These are phyloP conservation scores for Cataglyphis rosenhaueri DNA, from an alignment of 2,888 invertebrate species.

Conservation along the genomic window DNA sequence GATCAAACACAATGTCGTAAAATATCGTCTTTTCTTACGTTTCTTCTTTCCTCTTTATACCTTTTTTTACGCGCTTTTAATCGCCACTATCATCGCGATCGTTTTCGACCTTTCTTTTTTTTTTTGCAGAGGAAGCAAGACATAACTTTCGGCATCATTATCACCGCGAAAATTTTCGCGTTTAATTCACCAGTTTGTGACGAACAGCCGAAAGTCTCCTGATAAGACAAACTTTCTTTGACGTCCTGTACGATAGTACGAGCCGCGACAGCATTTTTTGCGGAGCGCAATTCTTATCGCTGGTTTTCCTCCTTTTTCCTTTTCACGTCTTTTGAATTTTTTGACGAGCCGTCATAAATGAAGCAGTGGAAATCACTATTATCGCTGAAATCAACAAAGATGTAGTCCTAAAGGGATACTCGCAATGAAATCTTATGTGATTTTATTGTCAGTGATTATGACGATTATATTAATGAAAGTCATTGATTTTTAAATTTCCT, in stretches of 20 bases:
- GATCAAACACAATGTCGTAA: neutral
- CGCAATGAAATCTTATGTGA: neutral
- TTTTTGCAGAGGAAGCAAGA: neutral
- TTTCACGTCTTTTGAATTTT: conserved; percentile 2
- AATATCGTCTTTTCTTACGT: neutral
- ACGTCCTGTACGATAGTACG: conserved; percentile 80
- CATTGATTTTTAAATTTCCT: neutral
- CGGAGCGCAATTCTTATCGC: conserved; percentile 46
- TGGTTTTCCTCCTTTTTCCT: neutral
- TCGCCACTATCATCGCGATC: neutral
- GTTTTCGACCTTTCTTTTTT: conserved; percentile 9
- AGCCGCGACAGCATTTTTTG: conserved; percentile 59
- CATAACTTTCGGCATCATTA: conserved; percentile 45
- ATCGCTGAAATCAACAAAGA: neutral
- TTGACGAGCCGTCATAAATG: neutral
- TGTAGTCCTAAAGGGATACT: neutral
- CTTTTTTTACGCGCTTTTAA: neutral
- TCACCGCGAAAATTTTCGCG: conserved; percentile 20
- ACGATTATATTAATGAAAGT: neutral
- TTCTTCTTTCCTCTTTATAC: neutral
- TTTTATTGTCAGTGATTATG: neutral
- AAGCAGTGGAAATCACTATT: conserved; percentile 7
- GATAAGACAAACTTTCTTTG: conserved; percentile 83
- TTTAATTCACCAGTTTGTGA: conserved; percentile 51
- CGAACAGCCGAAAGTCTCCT: conserved; percentile 70